Evolutionary conservation across 2,797 vertebrate species (phyloP), one percentile per base, ranked within the genome.

Genomic region (Tauraco hartlaubi): DNA sequence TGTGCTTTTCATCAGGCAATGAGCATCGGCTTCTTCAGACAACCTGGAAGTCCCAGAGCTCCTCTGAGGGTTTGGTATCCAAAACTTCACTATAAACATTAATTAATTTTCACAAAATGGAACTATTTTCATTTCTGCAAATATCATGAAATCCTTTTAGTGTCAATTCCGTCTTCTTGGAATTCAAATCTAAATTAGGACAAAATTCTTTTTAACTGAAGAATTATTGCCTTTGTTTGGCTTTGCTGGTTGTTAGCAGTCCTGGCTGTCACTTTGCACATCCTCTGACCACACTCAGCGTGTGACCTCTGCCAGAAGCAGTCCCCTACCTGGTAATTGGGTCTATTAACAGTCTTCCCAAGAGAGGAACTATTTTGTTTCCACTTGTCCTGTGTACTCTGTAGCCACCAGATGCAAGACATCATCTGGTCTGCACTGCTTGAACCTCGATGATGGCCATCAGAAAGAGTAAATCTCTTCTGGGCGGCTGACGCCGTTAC

Each of bases 111-210:
- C 79, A 76, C 37, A 81, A 91, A 95, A 86, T 66, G 31, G 94
- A 96, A 84, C 59, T 76, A 78, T 88, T 96, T 96, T 85, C 62
- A 83, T 94, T 92, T 75, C 87, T 96, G 79, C 69, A 78, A 62
- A 92, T 72, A 69, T 44, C n/a, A 66, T 46, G 28, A 85, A 91
- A 92, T 78, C 73, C 55, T 66, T 88, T 78, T 41, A 94, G 86
- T 9, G 3, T 92, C 63, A 78, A 41, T 52, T 91, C 58, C 6
- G 9, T 69, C 79, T 80, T 85, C 58, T 73, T 68, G 69, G 85
- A 97, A 92, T 94, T 93, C 78, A 72, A 92, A 96, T 77, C 89
- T 94, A 95, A 96, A 96, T 94, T 94, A 92, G 82, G 85, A 66
- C 66, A 95, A 91, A 94, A 90, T 31, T 74, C 28, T 69, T 91